Evolutionary conservation across 2,797 vertebrate species (phyloP), one percentile per base, ranked within the genome.

Genomic region (Sciurus carolinensis): DNA sequence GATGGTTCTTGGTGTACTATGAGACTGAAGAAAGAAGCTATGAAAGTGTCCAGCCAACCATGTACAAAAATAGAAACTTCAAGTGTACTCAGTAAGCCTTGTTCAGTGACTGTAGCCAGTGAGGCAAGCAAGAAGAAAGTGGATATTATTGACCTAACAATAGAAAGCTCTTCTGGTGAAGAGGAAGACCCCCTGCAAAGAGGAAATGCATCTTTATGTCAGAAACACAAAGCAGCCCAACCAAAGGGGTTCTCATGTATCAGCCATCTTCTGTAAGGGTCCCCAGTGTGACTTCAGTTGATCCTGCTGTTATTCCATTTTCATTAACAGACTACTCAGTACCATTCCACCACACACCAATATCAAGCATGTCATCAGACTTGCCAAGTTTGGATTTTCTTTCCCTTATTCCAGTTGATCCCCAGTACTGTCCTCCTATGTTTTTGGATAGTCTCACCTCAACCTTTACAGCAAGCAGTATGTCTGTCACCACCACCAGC

Each of bases 1-100:
- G 99, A 99, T 67, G 99, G 99, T 20, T 99, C 99, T 30, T 99
- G 99, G 99, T 99, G 99, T 97, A 99, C 99, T 36, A 99, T 99
- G 99, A 99, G 99, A 98, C 99, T 99, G 96, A 99, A 99, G 98
- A 99, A 99, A 94, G 99, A 99, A 97, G 94, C 99, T 3, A 97
- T 99, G 93, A 99, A 99, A 98, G 98, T 99, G 28, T 98, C 99
- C 64, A 99, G 99, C 92, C 98, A 99, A 44, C 98, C 98, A 3
- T 98, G 99, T 94, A 97, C 99, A 88, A 99, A 99, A 98, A 98
- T 99, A 95, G 99, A 99, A 98, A 98, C 98, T 96, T 97, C 99
- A 71, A 98, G 98, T 85, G 98, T 99, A 75, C 97, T 36, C 36
- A 36, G 36, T 36, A 36, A 36, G 36, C 36, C 36, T 36, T 36